phyloP scores from a whole-genome alignment of 2,797 vertebrate genomes.

The Macrochelys suwanniensis region DNA sequence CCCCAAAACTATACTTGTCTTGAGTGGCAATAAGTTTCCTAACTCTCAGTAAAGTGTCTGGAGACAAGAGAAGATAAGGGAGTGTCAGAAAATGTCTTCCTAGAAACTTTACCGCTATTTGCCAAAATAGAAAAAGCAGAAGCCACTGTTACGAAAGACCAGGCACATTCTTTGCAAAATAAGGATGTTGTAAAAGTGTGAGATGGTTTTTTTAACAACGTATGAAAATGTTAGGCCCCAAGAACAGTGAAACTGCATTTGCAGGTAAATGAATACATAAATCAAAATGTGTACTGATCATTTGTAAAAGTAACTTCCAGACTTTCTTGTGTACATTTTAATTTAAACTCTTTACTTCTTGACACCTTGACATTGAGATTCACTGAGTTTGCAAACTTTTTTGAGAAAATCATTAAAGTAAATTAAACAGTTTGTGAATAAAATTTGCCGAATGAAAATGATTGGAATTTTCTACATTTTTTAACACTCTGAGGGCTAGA shows the following conservation, averaged over 20 bases:
- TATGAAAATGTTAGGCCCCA: not conserved
- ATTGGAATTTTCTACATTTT: not conserved
- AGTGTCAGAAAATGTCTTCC: slow-evolving; percentile 7
- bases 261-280: not conserved
- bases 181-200: not conserved
- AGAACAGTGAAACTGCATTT: not conserved
- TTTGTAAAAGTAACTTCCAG: not conserved
- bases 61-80: slow-evolving; percentile 1
- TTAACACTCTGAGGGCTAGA: not conserved
- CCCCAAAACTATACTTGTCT: not conserved
- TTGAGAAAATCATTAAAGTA: not conserved
- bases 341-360: not conserved
- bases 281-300: not conserved
- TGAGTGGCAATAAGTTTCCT: not conserved
- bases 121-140: not conserved
- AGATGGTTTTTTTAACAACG: not conserved
- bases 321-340: not conserved
- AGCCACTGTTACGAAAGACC: slow-evolving; percentile 40
- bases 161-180: slow-evolving; percentile 21
- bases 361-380: not conserved
- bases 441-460: not conserved
- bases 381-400: not conserved
- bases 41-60: slow-evolving; percentile 60
- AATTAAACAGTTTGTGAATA: not conserved
- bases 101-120: slow-evolving; percentile 47